phyloP scores from a whole-genome alignment of 2,113 vertebrate genomes.

The Malaclemys terrapin region DNA sequence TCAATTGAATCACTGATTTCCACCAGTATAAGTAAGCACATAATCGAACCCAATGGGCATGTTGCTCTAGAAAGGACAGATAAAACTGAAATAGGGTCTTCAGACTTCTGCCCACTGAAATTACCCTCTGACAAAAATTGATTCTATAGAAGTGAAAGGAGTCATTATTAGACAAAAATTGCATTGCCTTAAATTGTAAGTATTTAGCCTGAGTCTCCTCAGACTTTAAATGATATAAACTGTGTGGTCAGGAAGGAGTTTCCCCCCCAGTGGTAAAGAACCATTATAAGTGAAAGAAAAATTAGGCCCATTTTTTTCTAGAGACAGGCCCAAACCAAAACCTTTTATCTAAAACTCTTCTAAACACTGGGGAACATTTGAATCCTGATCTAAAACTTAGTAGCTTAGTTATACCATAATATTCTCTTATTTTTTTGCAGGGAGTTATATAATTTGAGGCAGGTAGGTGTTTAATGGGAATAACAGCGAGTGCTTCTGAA shows the following conservation, averaged over 20 bases:
- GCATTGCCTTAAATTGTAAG: background rate
- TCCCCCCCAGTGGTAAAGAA: background rate
- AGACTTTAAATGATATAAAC: background rate
- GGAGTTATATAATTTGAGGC: background rate
- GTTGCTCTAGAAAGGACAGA: constrained; percentile 46
- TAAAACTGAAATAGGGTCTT: constrained; percentile 45
- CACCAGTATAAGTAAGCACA: constrained; percentile 29
- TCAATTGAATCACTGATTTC: constrained; percentile 23
- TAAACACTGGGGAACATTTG: background rate
- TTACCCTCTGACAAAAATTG: background rate
- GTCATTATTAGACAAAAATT: background rate
- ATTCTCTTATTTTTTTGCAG: background rate
- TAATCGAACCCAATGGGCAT: background rate
- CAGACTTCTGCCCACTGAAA: constrained; percentile 27
- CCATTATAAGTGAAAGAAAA: background rate
- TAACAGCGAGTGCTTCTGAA: background rate
- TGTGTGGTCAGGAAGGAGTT: background rate
- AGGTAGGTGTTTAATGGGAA: background rate
- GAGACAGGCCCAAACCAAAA: background rate
- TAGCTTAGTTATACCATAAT: background rate
- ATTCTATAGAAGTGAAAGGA: background rate
- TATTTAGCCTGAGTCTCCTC: background rate
- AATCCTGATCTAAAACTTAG: background rate
- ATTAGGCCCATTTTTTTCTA: background rate
- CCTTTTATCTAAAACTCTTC: background rate